Evolutionary conservation across 1,140 invertebrate species (phyloP).

Genomic region (Apis florea): DNA sequence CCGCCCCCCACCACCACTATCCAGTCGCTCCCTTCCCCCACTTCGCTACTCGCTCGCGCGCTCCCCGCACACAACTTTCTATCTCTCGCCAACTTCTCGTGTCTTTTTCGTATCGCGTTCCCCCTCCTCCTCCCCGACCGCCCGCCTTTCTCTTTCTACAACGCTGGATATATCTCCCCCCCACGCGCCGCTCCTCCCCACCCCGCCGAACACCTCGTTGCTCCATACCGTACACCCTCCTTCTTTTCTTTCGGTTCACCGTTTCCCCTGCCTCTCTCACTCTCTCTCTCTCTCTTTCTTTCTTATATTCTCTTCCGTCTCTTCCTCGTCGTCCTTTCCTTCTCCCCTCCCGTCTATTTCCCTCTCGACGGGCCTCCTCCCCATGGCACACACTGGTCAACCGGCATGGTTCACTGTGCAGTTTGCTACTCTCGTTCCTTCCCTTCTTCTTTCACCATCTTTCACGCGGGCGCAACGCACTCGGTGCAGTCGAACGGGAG

Average conservation of each 20-base stretch:
- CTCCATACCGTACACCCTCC: not conserved
- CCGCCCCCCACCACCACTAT: not conserved
- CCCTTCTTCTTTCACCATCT: slow-evolving; percentile 38
- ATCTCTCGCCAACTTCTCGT: slow-evolving; percentile 23
- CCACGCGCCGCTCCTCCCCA: not conserved
- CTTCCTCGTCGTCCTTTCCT: slow-evolving; percentile 49
- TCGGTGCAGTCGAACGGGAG: slow-evolving; percentile 41
- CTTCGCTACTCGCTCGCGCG: not conserved
- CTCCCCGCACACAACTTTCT: not conserved
- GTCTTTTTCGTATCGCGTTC: slow-evolving; percentile 6
- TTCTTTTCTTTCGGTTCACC: slow-evolving; percentile 30
- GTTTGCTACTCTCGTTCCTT: slow-evolving; percentile 21
- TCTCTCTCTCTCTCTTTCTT: not conserved
- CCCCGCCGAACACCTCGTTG: slow-evolving; percentile 12
- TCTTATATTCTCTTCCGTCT: slow-evolving; percentile 24
- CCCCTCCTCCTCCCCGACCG: slow-evolving; percentile 28
- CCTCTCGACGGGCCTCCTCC: slow-evolving; percentile 4
- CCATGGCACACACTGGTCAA: not conserved
- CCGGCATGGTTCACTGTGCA: not conserved
- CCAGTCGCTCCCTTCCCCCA: not conserved
- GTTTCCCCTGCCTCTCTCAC: not conserved
- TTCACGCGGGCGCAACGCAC: slow-evolving; percentile 42
- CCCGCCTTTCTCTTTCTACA: slow-evolving; percentile 37
- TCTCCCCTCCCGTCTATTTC: slow-evolving; percentile 16
- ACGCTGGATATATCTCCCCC: slow-evolving; percentile 20